A percentile compares a stretch with the other conserved stretches of the same genome.
These are phyloP conservation scores for Acronicta leporina DNA, from an alignment of 2,888 invertebrate genomes.

Conservation along the genomic window DNA sequence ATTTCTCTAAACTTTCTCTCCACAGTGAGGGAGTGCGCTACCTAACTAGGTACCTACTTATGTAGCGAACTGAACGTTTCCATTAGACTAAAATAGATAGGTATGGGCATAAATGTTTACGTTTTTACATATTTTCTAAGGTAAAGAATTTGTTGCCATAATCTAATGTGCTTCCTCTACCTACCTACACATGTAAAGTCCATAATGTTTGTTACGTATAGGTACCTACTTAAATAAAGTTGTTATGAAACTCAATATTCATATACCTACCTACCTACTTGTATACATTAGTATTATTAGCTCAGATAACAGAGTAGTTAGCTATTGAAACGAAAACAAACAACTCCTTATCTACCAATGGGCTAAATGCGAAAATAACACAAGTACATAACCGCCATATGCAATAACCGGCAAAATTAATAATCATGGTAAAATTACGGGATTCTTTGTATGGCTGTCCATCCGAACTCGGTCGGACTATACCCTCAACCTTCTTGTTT, in stretches of 20 bases:
- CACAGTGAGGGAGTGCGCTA: constrained; percentile 20
- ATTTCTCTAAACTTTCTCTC: constrained; percentile 46
- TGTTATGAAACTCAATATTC: constrained; percentile 44
- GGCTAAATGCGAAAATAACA: constrained; percentile 63
- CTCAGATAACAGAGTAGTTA: constrained; percentile 44
- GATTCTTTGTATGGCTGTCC: constrained; percentile 71
- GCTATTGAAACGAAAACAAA: constrained; percentile 64
- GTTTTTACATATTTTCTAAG: constrained; percentile 11
- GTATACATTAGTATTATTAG: constrained; percentile 32
- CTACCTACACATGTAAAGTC: background rate
- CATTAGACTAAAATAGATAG: constrained; percentile 9
- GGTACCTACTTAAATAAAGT: constrained; percentile 1
- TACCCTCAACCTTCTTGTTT: constrained; percentile 82
- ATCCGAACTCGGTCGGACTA: constrained; percentile 68
- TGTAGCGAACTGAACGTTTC: constrained; percentile 1
- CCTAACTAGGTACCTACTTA: background rate
- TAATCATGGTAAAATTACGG: constrained; percentile 49
- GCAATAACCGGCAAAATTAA: constrained; percentile 50
- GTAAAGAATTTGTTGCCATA: background rate
- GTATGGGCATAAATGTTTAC: constrained; percentile 20
- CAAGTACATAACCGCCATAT: constrained; percentile 59
- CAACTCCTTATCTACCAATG: constrained; percentile 58
- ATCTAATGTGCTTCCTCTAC: background rate
- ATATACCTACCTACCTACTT: constrained; percentile 7
- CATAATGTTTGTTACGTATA: constrained; percentile 22